Base-by-base conservation (phyloP, 2,113 vertebrate genomes). In the Holacanthus passer region DNA sequence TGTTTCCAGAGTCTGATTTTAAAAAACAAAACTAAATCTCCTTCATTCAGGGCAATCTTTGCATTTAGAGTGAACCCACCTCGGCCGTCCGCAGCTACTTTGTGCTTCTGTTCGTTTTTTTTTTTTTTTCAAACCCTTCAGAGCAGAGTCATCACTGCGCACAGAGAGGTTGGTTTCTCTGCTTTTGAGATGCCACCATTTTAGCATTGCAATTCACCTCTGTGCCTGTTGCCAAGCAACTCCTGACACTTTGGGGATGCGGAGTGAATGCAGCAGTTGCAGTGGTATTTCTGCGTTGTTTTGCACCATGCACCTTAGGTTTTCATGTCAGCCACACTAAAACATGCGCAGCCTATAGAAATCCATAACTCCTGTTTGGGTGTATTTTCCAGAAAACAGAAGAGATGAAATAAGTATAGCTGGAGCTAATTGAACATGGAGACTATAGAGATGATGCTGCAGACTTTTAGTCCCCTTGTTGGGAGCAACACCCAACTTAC, bases 211-310 rank as follows among this genome's bases (percentile, higher is more conserved):
- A 37, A 68, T 90, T 90, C 89, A 90, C 89, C 87, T 88, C 81
- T 83, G 65, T 68, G 88, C 48, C 80, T 86, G 91, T 92, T 92
- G 89, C 91, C 86, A 92, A 77, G 89, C 91, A 92, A 92, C 91
- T 85, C 88, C 84, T 88, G 88, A 91, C 82, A 86, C 87, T 90
- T 88, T 79, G 68, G 59, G 74, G 73, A 83, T 84, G 77, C 35
- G 19, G 55, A 71, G 45, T 72, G 60, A 77, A 79, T 78, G 70
- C 73, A 67, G 78, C 39, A 77, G 78, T 66, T 43, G 45, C 71
- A 0, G 10, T 47, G 56, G 53, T 78, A 43, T 65, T 70, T 78
- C 22, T 47, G 58, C 19, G n/a, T 52, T 64, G 43, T 73, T 73
- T 59, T 73, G 39, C 56, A 58, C 29, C 0, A 4, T 17, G 43